Base-by-base conservation (phyloP, 2,113 vertebrate genomes). In the Oryzias javanicus region DNA sequence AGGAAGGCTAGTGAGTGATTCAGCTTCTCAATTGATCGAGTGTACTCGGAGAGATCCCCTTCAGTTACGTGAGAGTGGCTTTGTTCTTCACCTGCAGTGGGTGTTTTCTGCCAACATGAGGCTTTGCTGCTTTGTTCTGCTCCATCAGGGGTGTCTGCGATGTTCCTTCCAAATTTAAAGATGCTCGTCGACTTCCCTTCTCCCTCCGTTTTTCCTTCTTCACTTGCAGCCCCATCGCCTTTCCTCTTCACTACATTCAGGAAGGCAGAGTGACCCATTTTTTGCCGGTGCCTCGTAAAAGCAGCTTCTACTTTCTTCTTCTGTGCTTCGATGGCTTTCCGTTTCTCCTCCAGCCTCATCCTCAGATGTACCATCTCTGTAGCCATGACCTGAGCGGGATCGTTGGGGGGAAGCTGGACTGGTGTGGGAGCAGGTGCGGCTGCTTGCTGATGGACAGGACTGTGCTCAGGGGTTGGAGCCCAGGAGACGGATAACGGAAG, bases 241-340 rank as follows among this genome's bases (percentile, higher is more conserved):
- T 94, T 96, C 86, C 94, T 95, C 73, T 95, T 97, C 15, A 98
- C 96, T 15, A 98, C 94, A 0, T 92, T 95, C 25, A 99, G 95
- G 86, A 99, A 99, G 0, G 94, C 95, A 0, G 94, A 98, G 76
- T 94, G 94, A 41, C 96, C 96, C 95, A 95, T 96, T 87, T 94
- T 96, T 86, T 99, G 97, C 35, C 97, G 91, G 68, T 99, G 96
- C 44, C 90, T 91, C 0, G 95, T 95, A 70, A 98, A 98, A 0
- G 95, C 96, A 2, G 96, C 97, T 77, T 99, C 97, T 69, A 99
- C 94, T 79, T 97, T 98, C 88, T 94, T 98, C 79, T 98, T 98
- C 85, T 99, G 97, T 16, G 96, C 95, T 86, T 99, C 97, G 15
- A 99, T 99, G 6, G 97, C 96, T 67, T 96, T 90, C 4, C 97